These are phyloP conservation scores for Saccopteryx bilineata DNA, from an alignment of 2,113 vertebrate genomes.

Conservation along the genomic window DNA sequence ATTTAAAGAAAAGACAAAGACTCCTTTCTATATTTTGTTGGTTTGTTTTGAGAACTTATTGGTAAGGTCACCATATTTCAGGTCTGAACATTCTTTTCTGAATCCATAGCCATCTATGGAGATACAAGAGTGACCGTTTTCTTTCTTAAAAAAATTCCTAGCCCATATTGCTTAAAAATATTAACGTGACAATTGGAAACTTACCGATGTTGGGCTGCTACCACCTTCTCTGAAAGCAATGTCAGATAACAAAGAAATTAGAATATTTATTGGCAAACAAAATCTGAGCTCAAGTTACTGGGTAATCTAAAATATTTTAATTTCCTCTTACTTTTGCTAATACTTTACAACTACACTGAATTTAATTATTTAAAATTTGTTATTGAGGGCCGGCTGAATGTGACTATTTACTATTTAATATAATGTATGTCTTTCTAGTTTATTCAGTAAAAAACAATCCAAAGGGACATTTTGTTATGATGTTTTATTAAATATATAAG, in stretches of 20 bases:
- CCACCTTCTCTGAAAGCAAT: neutral
- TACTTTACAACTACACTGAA: neutral
- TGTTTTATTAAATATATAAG: neutral
- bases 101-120: neutral
- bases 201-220: neutral
- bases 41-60: neutral
- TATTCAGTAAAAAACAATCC: neutral
- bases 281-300: neutral
- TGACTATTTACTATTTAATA: neutral
- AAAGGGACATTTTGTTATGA: neutral
- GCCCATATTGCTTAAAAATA: neutral
- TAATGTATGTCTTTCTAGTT: neutral
- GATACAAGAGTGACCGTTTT: neutral
- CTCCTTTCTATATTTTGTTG: neutral
- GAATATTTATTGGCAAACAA: neutral
- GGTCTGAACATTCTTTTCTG: neutral
- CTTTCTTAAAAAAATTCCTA: neutral
- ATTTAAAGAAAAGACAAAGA: neutral
- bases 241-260: neutral
- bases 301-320: neutral
- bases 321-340: neutral
- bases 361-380: slow-evolving; percentile 20
- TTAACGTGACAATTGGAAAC: neutral
- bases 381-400: neutral
- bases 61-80: neutral